Evolutionary conservation across 2,113 vertebrate species (phyloP).

Genomic region (Syngnathus floridae): DNA sequence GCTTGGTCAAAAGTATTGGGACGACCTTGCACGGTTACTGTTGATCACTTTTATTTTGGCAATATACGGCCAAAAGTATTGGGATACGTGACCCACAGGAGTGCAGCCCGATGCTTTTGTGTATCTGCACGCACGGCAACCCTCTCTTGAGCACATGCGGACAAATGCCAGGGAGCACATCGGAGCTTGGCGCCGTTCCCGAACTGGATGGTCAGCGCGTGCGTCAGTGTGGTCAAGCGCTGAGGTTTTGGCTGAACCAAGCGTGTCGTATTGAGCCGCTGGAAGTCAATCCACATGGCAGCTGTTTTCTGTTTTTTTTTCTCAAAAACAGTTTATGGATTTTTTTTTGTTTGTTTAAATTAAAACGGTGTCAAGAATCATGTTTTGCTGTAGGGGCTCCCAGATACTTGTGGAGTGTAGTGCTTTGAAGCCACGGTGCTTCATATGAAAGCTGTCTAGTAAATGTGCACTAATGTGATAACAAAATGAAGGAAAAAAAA

Average conservation of each 20-base stretch:
- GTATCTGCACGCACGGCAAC: neutral
- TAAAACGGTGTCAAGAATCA: neutral
- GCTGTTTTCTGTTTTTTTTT: neutral
- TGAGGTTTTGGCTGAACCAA: neutral
- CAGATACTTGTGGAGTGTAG: neutral
- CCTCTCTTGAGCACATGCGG: neutral
- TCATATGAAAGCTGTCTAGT: neutral
- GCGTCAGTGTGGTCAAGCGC: neutral
- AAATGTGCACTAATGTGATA: neutral
- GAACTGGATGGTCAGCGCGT: neutral
- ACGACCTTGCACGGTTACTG: neutral
- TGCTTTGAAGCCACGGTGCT: neutral
- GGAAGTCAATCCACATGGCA: neutral
- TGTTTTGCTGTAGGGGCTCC: neutral
- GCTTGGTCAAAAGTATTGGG: neutral
- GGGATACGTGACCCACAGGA: neutral
- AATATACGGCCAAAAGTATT: neutral
- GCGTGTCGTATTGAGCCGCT: conserved; percentile 1
- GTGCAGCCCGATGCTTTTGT: neutral
- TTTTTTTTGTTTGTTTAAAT: neutral
- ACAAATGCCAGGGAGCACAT: neutral
- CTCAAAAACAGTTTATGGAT: neutral
- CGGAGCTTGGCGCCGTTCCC: neutral
- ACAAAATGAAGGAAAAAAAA: neutral
- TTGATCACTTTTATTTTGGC: neutral